phyloP scores from a whole-genome alignment of 2,888 invertebrate genomes.

The Aphelenchoides bicaudatus region DNA sequence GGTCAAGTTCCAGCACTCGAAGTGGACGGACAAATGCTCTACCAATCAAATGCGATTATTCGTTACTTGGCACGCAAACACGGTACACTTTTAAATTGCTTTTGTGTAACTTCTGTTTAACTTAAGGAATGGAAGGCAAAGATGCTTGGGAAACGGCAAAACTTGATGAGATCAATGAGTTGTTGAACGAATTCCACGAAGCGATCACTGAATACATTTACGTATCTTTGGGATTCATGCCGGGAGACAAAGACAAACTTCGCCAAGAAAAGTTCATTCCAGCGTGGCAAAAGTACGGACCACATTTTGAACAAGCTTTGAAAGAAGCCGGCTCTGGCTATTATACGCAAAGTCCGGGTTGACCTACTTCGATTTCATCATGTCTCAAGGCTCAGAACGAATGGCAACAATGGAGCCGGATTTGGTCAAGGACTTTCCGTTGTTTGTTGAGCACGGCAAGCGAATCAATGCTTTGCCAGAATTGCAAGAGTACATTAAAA shows the following conservation, averaged over 20 bases:
- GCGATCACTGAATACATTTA: not conserved
- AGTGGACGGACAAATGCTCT: conserved; percentile 8
- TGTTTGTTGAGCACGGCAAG: not conserved
- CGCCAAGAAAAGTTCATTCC: not conserved
- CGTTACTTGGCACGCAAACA: conserved; percentile 24
- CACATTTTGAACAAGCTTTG: not conserved
- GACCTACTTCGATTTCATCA: not conserved
- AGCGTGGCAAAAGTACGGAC: not conserved
- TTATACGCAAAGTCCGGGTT: not conserved
- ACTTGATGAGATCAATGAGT: not conserved
- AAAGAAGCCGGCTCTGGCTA: not conserved
- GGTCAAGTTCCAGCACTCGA: conserved; percentile 7
- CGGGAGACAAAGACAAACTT: not conserved
- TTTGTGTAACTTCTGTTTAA: not conserved
- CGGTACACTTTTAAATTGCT: conserved; percentile 17
- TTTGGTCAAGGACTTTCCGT: not conserved
- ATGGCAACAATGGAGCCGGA: not conserved
- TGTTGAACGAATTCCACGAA: not conserved
- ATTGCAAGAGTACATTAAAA: not conserved
- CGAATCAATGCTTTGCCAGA: not conserved
- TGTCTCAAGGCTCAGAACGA: not conserved
- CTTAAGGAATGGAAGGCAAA: not conserved
- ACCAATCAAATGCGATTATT: conserved; percentile 23
- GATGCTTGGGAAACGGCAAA: not conserved
- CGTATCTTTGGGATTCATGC: not conserved